phyloP scores from a whole-genome alignment of 2,888 invertebrate genomes.

The Thecocarcelia acutangulata region DNA sequence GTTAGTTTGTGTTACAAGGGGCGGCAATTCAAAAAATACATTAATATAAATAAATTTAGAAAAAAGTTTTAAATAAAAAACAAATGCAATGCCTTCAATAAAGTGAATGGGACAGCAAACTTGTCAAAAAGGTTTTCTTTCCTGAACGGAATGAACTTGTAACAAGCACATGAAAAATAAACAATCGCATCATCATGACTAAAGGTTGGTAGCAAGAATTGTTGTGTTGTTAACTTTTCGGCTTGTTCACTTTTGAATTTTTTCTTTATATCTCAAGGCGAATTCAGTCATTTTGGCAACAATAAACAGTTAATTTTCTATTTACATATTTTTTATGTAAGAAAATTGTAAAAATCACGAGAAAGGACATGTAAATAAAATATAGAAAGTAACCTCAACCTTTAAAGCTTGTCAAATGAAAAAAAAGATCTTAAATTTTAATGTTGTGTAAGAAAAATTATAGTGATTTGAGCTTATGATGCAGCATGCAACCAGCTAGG shows the following conservation, averaged over 20 bases:
- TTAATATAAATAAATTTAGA: constrained; percentile 37
- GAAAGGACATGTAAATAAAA: background rate
- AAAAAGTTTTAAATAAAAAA: constrained; percentile 5
- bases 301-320: constrained; percentile 65
- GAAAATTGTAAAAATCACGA: constrained; percentile 26
- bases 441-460: background rate
- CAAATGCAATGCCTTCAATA: background rate
- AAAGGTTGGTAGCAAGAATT: constrained; percentile 28
- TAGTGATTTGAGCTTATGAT: constrained; percentile 43
- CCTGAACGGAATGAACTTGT: constrained; percentile 25
- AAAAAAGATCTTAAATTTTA: background rate
- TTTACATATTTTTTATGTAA: constrained; percentile 28
- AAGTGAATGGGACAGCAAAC: constrained; percentile 50
- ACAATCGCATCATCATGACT: constrained; percentile 49
- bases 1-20: constrained; percentile 35
- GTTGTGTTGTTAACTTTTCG: constrained; percentile 41
- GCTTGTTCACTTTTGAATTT: constrained; percentile 46
- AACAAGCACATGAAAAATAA: constrained; percentile 22
- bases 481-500: constrained; percentile 9
- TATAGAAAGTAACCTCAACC: constrained; percentile 59
- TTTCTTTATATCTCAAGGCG: constrained; percentile 60
- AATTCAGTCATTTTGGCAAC: constrained; percentile 41
- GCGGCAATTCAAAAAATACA: constrained; percentile 45
- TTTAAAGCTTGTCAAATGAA: background rate
- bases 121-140: constrained; percentile 53